Evolutionary conservation across 2,888 invertebrate species (phyloP).

Genomic region (Gnatocerus cornutus): DNA sequence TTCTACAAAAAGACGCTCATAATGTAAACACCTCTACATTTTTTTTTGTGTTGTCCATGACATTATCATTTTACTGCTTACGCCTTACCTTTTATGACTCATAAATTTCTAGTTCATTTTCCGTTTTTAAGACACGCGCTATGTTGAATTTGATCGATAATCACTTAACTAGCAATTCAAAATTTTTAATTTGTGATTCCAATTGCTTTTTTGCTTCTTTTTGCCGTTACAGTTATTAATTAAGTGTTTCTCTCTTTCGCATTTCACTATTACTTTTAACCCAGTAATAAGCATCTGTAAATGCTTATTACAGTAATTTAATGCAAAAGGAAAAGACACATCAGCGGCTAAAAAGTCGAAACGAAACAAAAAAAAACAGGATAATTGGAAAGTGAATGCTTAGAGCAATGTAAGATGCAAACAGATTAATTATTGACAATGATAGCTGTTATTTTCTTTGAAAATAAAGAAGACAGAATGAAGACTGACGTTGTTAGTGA

Average conservation of each 20-base stretch:
- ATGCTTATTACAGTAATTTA: neutral
- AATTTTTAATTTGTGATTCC: neutral
- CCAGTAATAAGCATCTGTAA: neutral
- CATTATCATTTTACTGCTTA: neutral
- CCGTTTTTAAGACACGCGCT: neutral
- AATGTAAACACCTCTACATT: too few relatives aligned
- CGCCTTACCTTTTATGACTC: slow-evolving; percentile 2
- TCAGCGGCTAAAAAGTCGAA: neutral
- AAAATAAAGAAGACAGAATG: slow-evolving; percentile 1
- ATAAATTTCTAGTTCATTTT: neutral
- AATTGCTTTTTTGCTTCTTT: neutral
- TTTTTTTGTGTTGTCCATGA: neutral
- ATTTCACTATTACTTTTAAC: slow-evolving; percentile 8
- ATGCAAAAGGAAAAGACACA: neutral
- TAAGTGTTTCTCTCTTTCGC: neutral
- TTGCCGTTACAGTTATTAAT: neutral
- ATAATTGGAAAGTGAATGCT: slow-evolving; percentile 8
- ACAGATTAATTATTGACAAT: neutral
- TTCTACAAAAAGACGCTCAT: too few relatives aligned
- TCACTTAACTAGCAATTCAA: neutral
- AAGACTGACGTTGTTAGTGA: neutral
- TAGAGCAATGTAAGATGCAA: neutral
- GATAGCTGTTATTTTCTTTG: neutral
- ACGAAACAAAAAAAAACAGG: neutral
- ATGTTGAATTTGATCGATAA: too few relatives aligned